Base-by-base conservation (phyloP, 2,113 vertebrate species). In the Cranoglanis bouderius region DNA sequence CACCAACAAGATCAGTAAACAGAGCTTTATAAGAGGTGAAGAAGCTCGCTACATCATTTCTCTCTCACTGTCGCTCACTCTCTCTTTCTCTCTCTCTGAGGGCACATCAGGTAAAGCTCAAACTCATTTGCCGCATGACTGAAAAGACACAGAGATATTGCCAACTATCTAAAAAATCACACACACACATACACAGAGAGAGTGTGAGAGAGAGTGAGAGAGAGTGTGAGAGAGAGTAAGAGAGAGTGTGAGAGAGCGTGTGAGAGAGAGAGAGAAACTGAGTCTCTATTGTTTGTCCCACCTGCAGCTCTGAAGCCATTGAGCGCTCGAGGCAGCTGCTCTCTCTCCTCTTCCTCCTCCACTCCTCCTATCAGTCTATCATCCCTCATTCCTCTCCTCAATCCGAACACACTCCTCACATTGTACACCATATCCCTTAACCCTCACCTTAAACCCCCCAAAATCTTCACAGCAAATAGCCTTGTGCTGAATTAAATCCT, bases 201-300 rank as follows among this genome's bases (percentile, higher is more conserved):
- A 6, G 63, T 40, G 82, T 3, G n/a, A 18, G 14, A 32, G 14
- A 21, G 40, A 83, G 55, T 86, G 65, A 63, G 67, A 70, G 67
- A 77, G 55, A 49, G 51, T 78, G 55, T 86, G 65, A 63, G 67
- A 70, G 67, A 77, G 55, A 49, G 51, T 82, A 49, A 67, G 4
- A 49, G 14, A 32, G 43, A 6, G 63, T 40, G 82, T 3, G n/a
- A 18, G 14, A 32, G 14, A 21, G 40, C n/a, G n/a, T n/a, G n/a
- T n/a, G n/a, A 83, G 55, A 88, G 65, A 63, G 67, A 70, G 67
- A 77, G 55, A 49, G 51, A 78, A 51, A 91, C 88, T 91, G 86
- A 91, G 88, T 88, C 85, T 83, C 86, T 88, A 89, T 91, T 91
- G 90, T 91, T 89, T 82, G 82, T 87, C 88, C 90, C 90, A 91